Evolutionary conservation across 2,797 vertebrate species (phyloP).

Genomic region (Rhabdomys pumilio): DNA sequence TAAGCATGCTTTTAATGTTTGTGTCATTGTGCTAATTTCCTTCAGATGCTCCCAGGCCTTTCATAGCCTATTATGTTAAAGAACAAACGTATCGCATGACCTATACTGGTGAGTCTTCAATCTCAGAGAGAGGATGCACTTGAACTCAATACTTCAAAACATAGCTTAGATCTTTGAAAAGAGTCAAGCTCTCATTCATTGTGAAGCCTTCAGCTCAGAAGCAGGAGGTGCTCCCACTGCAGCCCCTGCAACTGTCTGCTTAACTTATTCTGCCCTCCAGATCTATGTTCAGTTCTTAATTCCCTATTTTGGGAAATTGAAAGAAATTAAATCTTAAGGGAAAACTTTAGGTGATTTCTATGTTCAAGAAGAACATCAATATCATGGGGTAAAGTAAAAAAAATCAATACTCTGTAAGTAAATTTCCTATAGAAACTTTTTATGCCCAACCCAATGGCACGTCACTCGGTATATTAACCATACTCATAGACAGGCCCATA

Average conservation of each 20-base stretch:
- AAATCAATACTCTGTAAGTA: background rate
- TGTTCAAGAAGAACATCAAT: background rate
- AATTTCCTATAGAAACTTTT: background rate
- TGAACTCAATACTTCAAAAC: background rate
- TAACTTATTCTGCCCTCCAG: background rate
- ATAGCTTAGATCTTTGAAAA: background rate
- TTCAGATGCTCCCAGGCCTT: background rate
- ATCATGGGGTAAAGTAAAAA: background rate
- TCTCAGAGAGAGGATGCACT: background rate
- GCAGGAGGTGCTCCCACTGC: background rate
- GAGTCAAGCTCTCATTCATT: rapidly evolving
- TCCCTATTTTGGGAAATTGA: background rate
- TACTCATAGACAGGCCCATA: too few relatives aligned
- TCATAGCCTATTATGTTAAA: background rate
- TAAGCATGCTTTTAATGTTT: background rate
- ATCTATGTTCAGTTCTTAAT: background rate
- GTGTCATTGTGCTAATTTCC: background rate
- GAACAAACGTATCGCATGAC: background rate
- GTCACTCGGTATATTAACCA: too few relatives aligned
- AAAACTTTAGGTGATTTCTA: background rate
- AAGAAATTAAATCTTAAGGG: background rate
- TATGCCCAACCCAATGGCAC: background rate
- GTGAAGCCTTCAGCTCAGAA: background rate
- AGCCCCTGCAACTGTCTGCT: background rate
- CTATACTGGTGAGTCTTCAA: background rate